Conservation (phyloP, 2,113 vertebrate species). For the Alexandromys fortis region DNA sequence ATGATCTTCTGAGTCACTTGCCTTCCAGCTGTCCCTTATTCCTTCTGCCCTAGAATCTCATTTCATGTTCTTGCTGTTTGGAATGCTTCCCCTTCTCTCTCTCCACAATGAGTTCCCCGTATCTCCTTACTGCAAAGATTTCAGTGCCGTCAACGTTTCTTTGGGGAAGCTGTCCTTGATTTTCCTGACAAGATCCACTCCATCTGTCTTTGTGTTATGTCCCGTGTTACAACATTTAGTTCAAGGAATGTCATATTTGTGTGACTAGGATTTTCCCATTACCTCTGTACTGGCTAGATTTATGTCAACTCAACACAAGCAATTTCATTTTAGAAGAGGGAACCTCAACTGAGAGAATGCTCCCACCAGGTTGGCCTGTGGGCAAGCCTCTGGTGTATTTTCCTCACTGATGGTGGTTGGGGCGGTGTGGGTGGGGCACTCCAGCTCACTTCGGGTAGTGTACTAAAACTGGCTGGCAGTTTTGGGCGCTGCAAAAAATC, state of each 20-base stretch:
- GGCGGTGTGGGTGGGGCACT: background rate
- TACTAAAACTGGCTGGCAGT: background rate
- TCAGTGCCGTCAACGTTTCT: background rate
- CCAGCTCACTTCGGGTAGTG: background rate
- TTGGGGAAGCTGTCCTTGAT: background rate
- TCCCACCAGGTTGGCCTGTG: background rate
- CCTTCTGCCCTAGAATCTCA: background rate
- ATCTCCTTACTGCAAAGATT: background rate
- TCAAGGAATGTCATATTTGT: background rate
- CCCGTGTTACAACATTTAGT: background rate
- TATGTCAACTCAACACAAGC: background rate
- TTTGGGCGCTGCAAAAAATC: background rate
- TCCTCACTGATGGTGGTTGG: background rate
- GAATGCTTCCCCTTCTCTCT: background rate
- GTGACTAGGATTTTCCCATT: background rate
- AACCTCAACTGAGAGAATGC: background rate
- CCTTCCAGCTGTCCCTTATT: background rate
- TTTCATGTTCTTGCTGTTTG: background rate
- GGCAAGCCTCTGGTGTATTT: background rate
- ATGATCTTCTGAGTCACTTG: background rate
- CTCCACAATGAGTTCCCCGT: background rate
- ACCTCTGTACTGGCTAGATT: background rate
- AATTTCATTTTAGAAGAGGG: background rate
- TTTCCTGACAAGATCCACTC: background rate
- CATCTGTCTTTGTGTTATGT: fast-evolving